Conservation (phyloP, 2,113 vertebrate species). For the Erythrocercus mccallii region DNA sequence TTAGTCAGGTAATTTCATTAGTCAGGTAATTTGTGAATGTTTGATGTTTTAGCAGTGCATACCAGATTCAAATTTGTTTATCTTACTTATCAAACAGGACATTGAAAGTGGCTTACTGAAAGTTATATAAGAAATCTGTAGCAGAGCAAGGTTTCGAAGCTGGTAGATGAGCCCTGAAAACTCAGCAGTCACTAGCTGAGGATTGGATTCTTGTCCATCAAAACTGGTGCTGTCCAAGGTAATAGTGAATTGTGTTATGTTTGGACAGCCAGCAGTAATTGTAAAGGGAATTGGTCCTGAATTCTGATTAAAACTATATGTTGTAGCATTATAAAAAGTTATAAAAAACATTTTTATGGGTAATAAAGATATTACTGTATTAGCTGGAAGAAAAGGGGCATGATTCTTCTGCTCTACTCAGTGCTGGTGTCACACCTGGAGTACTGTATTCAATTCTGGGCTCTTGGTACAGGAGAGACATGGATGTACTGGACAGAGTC, state of each 20-base stretch:
- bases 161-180: not conserved
- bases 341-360: not conserved
- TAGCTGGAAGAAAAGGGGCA: not conserved
- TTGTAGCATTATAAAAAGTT: not conserved
- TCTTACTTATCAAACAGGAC: not conserved
- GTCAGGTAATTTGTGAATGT: not conserved
- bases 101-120: not conserved
- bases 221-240: slow-evolving; percentile 45
- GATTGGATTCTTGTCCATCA: not conserved
- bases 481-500: not conserved
- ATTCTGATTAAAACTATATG: not conserved
- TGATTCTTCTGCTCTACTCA: not conserved
- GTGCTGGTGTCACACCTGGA: not conserved
- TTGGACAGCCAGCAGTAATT: not conserved
- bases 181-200: not conserved
- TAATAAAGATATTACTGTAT: not conserved
- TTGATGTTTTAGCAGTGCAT: not conserved
- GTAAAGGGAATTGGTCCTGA: not conserved
- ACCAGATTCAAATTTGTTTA: not conserved
- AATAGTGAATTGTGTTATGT: not conserved
- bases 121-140: not conserved
- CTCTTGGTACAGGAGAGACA: not conserved
- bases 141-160: not conserved
- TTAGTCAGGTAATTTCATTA: not conserved
- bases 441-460: not conserved